Evolutionary conservation across 2,797 vertebrate species (phyloP).

Genomic region (Poeciliopsis gracilis): DNA sequence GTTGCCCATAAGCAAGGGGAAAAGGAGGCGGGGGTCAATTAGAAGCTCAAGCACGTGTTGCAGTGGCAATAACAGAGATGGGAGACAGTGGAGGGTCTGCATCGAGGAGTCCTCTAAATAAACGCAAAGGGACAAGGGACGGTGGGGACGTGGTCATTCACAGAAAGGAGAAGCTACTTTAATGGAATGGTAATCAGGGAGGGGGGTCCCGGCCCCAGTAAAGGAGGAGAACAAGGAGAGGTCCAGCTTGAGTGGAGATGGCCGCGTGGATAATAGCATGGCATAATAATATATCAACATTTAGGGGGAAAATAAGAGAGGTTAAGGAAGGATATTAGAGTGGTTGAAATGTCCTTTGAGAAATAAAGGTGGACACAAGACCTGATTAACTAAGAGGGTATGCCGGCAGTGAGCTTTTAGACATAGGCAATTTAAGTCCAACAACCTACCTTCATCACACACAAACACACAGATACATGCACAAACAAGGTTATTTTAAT

Average conservation of each 20-base stretch:
- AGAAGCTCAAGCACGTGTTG: slow-evolving; percentile 73
- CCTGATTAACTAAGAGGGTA: slow-evolving; percentile 78
- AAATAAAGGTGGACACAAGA: slow-evolving; percentile 73
- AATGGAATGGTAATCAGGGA: slow-evolving; percentile 81
- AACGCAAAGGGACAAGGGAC: slow-evolving; percentile 67
- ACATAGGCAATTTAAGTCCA: slow-evolving; percentile 65
- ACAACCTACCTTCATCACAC: slow-evolving; percentile 3
- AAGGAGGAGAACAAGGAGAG: slow-evolving; percentile 79
- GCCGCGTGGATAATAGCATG: slow-evolving; percentile 76
- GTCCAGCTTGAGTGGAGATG: slow-evolving; percentile 74
- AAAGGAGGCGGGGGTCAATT: slow-evolving; percentile 63
- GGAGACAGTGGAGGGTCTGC: slow-evolving; percentile 39
- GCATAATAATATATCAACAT: slow-evolving; percentile 82
- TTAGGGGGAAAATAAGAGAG: slow-evolving; percentile 80
- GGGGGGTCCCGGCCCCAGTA: slow-evolving; percentile 73
- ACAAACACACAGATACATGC: not conserved
- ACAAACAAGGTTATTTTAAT: not conserved
- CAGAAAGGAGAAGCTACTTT: slow-evolving; percentile 73
- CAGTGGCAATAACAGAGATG: slow-evolving; percentile 61
- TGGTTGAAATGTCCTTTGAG: slow-evolving; percentile 79
- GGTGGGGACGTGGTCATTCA: slow-evolving; percentile 69
- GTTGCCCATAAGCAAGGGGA: slow-evolving; percentile 49
- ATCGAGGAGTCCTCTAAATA: slow-evolving; percentile 75
- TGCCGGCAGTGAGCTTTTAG: slow-evolving; percentile 73
- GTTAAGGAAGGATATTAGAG: slow-evolving; percentile 80